phyloP scores from a whole-genome alignment of 2,113 vertebrate genomes.

The Xerus inauris region DNA sequence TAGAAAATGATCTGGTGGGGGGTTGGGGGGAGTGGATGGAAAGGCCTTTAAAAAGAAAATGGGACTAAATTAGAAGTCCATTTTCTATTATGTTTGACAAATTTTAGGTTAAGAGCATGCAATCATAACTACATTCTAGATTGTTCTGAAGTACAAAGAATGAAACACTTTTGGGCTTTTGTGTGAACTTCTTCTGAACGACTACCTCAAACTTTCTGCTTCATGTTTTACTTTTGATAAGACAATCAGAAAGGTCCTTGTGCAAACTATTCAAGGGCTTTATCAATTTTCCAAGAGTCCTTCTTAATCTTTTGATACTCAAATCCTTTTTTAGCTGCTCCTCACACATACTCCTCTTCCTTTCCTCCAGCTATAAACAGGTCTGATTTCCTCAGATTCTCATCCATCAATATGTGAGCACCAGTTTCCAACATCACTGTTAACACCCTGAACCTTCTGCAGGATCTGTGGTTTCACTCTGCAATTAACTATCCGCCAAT shows the following conservation, averaged over 20 bases:
- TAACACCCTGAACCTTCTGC: neutral
- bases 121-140: neutral
- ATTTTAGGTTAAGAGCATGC: conserved; percentile 28
- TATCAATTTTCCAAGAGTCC: neutral
- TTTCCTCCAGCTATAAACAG: neutral
- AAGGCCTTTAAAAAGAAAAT: neutral
- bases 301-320: neutral
- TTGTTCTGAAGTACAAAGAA: neutral
- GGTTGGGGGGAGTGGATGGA: fast-evolving
- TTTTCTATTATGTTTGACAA: neutral
- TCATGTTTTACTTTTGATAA: neutral
- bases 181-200: neutral
- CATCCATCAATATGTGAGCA: fast-evolving
- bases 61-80: neutral
- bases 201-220: neutral
- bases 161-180: neutral
- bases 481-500: neutral
- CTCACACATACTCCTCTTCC: neutral
- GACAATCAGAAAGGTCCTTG: conserved; percentile 24
- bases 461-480: neutral
- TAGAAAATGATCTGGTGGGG: neutral
- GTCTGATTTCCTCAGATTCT: neutral
- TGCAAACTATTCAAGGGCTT: neutral
- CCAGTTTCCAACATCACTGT: neutral
- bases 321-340: neutral